These are phyloP conservation scores for Ligdia adustata DNA, from an alignment of 2,888 invertebrate species.

Conservation along the genomic window DNA sequence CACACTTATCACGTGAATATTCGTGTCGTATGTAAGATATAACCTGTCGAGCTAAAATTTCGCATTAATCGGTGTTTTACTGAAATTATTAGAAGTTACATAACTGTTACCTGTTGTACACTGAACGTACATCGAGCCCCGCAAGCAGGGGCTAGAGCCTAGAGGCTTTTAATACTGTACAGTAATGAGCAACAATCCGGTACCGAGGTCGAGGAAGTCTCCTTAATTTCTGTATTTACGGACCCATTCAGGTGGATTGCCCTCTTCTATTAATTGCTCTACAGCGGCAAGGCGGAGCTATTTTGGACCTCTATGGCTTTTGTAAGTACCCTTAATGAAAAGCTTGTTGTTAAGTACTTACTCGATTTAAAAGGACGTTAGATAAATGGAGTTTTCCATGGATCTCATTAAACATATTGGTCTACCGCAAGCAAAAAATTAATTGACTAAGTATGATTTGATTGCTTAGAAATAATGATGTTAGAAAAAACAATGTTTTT, in stretches of 20 bases:
- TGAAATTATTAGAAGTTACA: conserved; percentile 3
- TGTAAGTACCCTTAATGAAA: conserved; percentile 26
- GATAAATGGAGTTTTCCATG: conserved; percentile 5
- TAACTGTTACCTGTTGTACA: conserved; percentile 8
- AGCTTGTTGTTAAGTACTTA: conserved; percentile 2
- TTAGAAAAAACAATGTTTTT: too few relatives aligned
- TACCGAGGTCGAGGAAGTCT: conserved; percentile 69
- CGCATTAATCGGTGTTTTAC: too few relatives aligned
- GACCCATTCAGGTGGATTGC: conserved; percentile 69
- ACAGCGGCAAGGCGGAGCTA: conserved; percentile 53
- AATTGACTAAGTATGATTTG: neutral
- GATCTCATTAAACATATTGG: neutral
- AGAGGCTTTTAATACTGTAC: conserved; percentile 77
- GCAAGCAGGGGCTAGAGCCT: conserved; percentile 18
- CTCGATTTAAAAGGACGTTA: conserved; percentile 17
- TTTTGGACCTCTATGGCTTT: conserved; percentile 46
- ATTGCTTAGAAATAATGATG: neutral
- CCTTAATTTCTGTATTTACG: conserved; percentile 76
- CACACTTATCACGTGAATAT: too few relatives aligned
- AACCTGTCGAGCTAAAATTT: too few relatives aligned
- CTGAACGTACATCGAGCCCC: neutral
- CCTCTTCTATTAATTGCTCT: conserved; percentile 65
- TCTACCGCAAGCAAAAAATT: conserved; percentile 1
- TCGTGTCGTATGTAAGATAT: too few relatives aligned
- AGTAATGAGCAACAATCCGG: conserved; percentile 64